Percentiles rank a stretch among this genome's conserved stretches.
Conservation (phyloP, 2,797 vertebrate genomes). For the Protosalanx chinensis region DNA sequence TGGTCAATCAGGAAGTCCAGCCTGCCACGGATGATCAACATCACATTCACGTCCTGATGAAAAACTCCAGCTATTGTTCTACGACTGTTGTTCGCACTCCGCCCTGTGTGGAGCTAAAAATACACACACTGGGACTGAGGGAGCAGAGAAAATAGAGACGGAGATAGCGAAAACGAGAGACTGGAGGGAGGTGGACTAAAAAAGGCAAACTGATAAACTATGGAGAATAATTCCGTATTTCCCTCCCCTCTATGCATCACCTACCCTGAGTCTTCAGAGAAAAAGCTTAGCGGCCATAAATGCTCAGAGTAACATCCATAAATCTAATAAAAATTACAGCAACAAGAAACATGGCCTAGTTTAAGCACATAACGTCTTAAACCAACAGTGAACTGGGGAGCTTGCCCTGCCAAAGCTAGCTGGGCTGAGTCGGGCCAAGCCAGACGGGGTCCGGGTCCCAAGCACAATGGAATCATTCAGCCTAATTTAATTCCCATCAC, state of each 20-base stretch:
- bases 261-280: neutral
- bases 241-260: constrained; percentile 14
- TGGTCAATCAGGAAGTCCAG: neutral
- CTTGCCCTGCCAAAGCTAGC: neutral
- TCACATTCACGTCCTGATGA: neutral
- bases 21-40: neutral
- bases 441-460: neutral
- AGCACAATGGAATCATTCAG: constrained; percentile 4
- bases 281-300: constrained; percentile 21
- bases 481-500: neutral
- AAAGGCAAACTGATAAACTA: neutral
- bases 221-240: neutral
- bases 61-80: neutral
- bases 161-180: neutral
- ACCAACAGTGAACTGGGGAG: constrained; percentile 10
- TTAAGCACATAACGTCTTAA: constrained; percentile 5
- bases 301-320: neutral
- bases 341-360: neutral
- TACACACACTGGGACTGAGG: neutral
- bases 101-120: neutral
- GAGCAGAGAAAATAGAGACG: neutral
- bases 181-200: neutral
- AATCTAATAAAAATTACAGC: neutral
- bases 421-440: neutral
- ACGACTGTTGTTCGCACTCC: neutral